A percentile compares a stretch with the other conserved stretches of the same genome.
Conservation (phyloP, 2,113 vertebrate species). For the Taxidea taxus region DNA sequence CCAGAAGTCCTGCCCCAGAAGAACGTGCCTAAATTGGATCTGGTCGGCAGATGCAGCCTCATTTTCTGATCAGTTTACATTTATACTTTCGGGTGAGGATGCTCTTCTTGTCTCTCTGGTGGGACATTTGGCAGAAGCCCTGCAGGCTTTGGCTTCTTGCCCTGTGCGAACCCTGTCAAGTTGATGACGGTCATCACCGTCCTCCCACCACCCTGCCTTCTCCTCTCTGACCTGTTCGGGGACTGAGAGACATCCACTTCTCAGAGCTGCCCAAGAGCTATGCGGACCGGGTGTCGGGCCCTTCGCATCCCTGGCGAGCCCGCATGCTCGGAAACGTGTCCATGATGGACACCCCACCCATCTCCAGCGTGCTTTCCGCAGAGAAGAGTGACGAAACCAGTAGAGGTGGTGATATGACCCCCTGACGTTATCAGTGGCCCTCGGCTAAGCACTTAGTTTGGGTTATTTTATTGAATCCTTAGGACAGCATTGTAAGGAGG, state of each 20-base stretch:
- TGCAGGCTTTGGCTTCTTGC: not conserved
- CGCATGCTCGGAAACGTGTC: not conserved
- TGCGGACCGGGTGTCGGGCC: not conserved
- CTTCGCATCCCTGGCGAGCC: not conserved
- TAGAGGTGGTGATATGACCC: no score
- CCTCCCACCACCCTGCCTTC: rapidly evolving
- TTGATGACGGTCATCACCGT: rapidly evolving
- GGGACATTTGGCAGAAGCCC: not conserved
- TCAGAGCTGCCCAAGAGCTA: not conserved
- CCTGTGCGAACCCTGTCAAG: not conserved
- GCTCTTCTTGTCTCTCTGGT: not conserved
- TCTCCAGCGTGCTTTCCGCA: not conserved
- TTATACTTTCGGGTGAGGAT: not conserved
- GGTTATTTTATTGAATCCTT: not conserved
- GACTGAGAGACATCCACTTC: not conserved
- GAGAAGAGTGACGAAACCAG: rapidly evolving
- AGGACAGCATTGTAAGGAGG: not conserved
- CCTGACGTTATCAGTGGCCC: rapidly evolving
- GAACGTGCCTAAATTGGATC: rapidly evolving
- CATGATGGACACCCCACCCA: rapidly evolving
- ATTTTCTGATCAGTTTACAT: not conserved
- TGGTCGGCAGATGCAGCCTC: not conserved
- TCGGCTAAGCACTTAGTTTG: not conserved
- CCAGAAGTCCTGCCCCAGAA: rapidly evolving
- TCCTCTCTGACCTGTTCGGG: rapidly evolving